Base-by-base conservation (phyloP, 2,113 vertebrate genomes). In the Pogona vitticeps region DNA sequence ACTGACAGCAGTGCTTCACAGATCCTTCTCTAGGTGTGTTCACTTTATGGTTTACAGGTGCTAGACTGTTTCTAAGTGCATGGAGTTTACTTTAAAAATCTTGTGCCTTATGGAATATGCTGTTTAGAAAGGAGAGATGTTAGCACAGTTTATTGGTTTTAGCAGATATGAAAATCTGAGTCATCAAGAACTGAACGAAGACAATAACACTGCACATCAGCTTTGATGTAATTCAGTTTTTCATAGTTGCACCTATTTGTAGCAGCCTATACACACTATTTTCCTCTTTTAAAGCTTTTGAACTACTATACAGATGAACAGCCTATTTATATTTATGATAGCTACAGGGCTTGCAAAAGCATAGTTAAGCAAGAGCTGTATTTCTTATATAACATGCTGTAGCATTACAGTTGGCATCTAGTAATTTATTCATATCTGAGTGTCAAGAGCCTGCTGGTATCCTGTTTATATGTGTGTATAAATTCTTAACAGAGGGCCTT, bases 371-470 rank as follows among this genome's bases (percentile, higher is more conserved):
- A 59, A 80, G 42, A 81, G 46, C 58, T 38, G 20, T 26, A 80
- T 76, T 81, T 76, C 33, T 59, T 59, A 81, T 85, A 85, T 81
- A 85, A 76, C 71, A 61, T 70, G 36, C 83, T 81, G 31, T 58
- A 88, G 70, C 63, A 70, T 76, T 88, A 75, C 68, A 21, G 28
- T 61, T 88, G 78, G 63, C 77, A 70, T 71, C 59, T 85, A 76
- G 63, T 88, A 81, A 88, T 70, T 59, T 88, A 85, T 88, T 85
- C 73, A 85, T 81, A 88, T 85, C 46, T 76, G 61, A 81, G 33
- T 85, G 83, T 76, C 46, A 85, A 70, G 77, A 70, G 21, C 59
- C 31, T 68, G 52, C 58, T 59, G 38, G 52, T 46, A 56, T 68
- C 46, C 61, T 88, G 83, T 85, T 76, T 85, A 67, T 81, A 76